Evolutionary conservation across 2,113 vertebrate genomes (phyloP), one percentile per base, ranked within the genome.

Genomic region (Tenrec ecaudatus): DNA sequence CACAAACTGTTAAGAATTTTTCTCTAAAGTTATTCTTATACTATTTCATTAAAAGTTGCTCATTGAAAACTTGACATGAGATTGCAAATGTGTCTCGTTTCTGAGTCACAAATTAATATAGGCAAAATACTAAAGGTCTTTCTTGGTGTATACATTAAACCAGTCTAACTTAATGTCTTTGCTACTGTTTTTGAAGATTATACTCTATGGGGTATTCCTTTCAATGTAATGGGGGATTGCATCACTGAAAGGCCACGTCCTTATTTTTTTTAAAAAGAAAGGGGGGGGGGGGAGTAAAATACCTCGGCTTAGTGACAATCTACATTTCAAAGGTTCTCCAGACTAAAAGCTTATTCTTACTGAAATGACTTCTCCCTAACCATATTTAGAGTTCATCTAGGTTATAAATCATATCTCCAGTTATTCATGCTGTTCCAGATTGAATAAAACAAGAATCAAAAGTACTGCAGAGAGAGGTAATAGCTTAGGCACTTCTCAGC

Each of bases 241-340:
- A 95, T 92, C 95, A 90, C 60, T 94, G 84, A 76, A 95, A 93
- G 71, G 92, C 93, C 62, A 69, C 58, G 83, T 93, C 86, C 85
- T 94, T 92, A 77, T 82, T 93, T 90, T 82, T 60, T 60, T 60
- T 58, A 33, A 36, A 29, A 60, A 84, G 73, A 89, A 92, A 91
- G 86, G n/a, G n/a, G n/a, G n/a, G n/a, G n/a, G n/a, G 89, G 73
- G 88, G 97, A 97, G 93, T 60, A 73, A 53, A 96, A 97, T 95
- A 95, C 81, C 43, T 92, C 96, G 95, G 96, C 95, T 90, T 95
- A 95, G 69, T 95, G 86, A 96, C 96, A 94, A 91, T 96, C 96
- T 97, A 87, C 96, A 97, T 97, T 97, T 97, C 97, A 97, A 97
- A 97, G 97, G 94, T 94, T 97, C 89, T 94, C 78, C 69, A 83